Base-by-base conservation (phyloP, 53 echinoderm and acorn worm genomes). In the Arbacia lixula region DNA sequence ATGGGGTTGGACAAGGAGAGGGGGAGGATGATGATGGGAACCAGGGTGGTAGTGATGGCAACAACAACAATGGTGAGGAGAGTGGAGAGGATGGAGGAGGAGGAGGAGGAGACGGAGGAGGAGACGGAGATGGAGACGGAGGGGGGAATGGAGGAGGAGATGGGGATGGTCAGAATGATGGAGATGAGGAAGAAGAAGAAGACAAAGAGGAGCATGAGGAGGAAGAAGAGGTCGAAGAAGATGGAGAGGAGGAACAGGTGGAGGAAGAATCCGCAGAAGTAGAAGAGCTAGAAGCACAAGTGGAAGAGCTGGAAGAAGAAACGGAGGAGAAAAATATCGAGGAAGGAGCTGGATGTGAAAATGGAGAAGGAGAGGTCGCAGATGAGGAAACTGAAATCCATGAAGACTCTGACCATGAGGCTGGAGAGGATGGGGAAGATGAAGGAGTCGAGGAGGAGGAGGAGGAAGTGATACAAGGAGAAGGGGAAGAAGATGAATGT, bases 31-130 rank as follows among this genome's bases (percentile, higher is more conserved):
- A 84, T 34, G 3, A 73, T 5, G 76, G 76, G 1, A 36, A 36
- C 25, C 32, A 72, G 42, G 51, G 64, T 9, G 73, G 65, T 37
- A 41, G 55, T 41, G 14, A 12, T 33, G 55, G 26, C 26, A 72
- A 60, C 28, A 49, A 66, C 37, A 76, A 52, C 34, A 73, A 86
- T 66, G 74, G 76, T 58, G 39, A 84, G 3, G 25, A 27, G 0
- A 76, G 60, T 31, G 78, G 22, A 22, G 36, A 71, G 3, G 85
- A 40, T 24, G 37, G 17, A 19, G 78, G 68, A 25, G 89, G n/a
- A 19, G 84, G 36, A 33, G 68, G 40, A 8, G 40, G 17, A 22
- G 40, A 16, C 9, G 40, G 25, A 2, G 68, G 36, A 39, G 68
- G 3, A 1, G 60, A 28, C 9, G 58, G 24, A 0, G 55, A 64